Evolutionary conservation across 2,888 invertebrate species (phyloP).

Genomic region (Allophyes oxyacanthae): DNA sequence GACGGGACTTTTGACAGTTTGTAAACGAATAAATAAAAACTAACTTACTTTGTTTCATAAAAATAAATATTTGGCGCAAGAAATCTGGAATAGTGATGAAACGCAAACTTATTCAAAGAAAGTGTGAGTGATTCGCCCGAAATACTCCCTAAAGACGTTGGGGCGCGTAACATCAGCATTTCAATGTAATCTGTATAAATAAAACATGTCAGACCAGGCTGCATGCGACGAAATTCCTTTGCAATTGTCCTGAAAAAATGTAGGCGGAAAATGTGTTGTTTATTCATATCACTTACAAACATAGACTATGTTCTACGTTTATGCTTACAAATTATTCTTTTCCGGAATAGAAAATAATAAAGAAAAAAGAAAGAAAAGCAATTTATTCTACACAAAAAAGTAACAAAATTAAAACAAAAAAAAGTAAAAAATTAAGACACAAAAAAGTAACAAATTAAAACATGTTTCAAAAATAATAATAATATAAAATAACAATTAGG

Average conservation of each 20-base stretch:
- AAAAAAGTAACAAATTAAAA: too few species aligned
- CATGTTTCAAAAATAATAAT: too few species aligned
- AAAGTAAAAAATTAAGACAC: too few species aligned
- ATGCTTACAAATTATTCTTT: conserved; percentile 1
- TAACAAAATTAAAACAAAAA: too few species aligned
- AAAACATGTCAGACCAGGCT: conserved; percentile 42
- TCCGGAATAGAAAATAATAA: too few species aligned
- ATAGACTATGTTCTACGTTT: too few species aligned
- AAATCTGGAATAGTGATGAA: conserved; percentile 13
- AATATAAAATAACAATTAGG: too few species aligned
- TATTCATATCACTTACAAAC: conserved; percentile 19
- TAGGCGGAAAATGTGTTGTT: conserved; percentile 5
- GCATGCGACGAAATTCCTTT: conserved; percentile 25
- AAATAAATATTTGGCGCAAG: conserved; percentile 2
- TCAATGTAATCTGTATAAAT: conserved; percentile 49
- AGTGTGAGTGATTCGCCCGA: conserved; percentile 42
- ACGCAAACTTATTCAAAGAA: conserved; percentile 36
- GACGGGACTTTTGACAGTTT: not conserved
- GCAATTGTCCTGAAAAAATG: conserved; percentile 33
- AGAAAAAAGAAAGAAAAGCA: too few species aligned
- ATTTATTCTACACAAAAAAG: too few species aligned
- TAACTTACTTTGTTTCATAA: conserved; percentile 2
- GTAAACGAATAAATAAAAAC: conserved; percentile 10
- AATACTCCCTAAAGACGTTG: conserved; percentile 34
- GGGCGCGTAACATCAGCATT: conserved; percentile 41